These are phyloP conservation scores for Morone chrysops DNA, from an alignment of 2,113 vertebrate species.

Conservation along the genomic window DNA sequence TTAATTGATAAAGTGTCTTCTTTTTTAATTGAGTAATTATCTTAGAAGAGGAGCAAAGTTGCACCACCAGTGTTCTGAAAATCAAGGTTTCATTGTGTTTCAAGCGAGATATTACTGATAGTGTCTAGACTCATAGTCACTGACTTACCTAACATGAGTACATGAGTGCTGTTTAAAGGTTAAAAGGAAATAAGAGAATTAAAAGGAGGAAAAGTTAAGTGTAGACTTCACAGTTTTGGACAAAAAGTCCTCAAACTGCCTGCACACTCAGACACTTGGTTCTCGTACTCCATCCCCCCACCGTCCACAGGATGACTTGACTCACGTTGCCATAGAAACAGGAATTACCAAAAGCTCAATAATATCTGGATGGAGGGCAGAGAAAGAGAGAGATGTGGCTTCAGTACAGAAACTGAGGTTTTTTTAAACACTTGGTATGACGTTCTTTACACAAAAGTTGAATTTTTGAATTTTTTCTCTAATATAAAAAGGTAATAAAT, in stretches of 20 bases:
- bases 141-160: background rate
- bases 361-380: constrained; percentile 68
- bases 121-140: background rate
- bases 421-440: constrained; percentile 5
- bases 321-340: constrained; percentile 85
- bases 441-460: constrained; percentile 12
- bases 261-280: constrained; percentile 59
- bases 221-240: constrained; percentile 23
- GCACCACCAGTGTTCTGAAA: background rate
- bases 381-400: constrained; percentile 27
- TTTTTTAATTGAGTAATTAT: constrained; percentile 38
- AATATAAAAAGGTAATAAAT: background rate
- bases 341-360: constrained; percentile 80
- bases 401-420: background rate
- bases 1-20: constrained; percentile 31
- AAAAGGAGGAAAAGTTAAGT: background rate
- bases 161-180: background rate
- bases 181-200: background rate
- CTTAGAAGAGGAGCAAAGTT: background rate
- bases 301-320: constrained; percentile 64
- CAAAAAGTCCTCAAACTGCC: constrained; percentile 51
- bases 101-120: background rate
- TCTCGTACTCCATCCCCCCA: constrained; percentile 61
- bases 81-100: background rate
- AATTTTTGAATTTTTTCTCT: background rate